A percentile compares a stretch with the other conserved stretches of the same genome.
Evolutionary conservation across 35 echinoderm and acorn worm genomes (phyloP).

Genomic region (Lytechinus pictus): DNA sequence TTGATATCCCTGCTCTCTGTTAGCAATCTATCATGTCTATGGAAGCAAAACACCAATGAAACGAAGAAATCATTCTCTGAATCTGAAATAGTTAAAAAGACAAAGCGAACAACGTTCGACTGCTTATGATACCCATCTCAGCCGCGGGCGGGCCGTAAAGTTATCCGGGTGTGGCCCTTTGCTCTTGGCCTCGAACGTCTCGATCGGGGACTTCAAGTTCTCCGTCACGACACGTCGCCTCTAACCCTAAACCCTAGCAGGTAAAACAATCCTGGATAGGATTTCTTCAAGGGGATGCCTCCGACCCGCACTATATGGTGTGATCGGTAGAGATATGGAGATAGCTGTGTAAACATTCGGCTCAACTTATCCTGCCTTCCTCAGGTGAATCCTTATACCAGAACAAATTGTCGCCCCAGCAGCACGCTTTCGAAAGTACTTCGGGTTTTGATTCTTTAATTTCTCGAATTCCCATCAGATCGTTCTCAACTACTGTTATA

Average conservation of each 20-base stretch:
- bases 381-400: background rate
- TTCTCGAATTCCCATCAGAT: background rate
- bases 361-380: background rate
- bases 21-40: background rate
- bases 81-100: background rate
- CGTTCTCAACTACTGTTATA: background rate
- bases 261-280: background rate
- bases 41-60: background rate
- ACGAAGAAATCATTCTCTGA: background rate
- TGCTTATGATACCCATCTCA: background rate
- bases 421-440: background rate
- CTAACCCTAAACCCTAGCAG: background rate
- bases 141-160: slow-evolving; percentile 20
- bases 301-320: background rate
- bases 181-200: background rate
- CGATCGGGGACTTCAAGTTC: background rate
- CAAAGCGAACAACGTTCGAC: background rate
- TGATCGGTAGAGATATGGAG: background rate
- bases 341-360: background rate
- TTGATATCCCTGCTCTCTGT: background rate
- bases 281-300: background rate
- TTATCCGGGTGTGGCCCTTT: background rate
- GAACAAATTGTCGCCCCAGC: slow-evolving; percentile 8
- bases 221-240: background rate
- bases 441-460: background rate